phyloP scores from a whole-genome alignment of 2,797 vertebrate genomes.

The Linurgus olivaceus region DNA sequence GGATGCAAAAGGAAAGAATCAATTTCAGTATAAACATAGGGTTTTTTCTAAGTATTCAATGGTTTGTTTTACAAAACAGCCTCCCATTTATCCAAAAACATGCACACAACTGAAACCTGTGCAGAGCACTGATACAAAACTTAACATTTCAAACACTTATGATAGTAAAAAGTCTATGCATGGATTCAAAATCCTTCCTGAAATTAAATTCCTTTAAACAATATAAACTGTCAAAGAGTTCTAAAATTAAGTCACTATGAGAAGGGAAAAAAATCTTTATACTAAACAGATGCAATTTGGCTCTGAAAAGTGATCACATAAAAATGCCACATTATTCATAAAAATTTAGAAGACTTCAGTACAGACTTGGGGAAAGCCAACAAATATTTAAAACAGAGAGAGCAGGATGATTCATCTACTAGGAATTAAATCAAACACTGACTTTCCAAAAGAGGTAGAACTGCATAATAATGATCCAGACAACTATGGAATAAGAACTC shows the following conservation, averaged over 20 bases:
- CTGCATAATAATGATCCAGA: not conserved
- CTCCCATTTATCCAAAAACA: not conserved
- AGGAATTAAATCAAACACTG: not conserved
- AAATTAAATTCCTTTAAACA: not conserved
- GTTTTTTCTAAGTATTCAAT: not conserved
- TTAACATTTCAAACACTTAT: not conserved
- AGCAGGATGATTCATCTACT: not conserved
- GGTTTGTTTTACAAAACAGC: not conserved
- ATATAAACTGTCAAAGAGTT: not conserved
- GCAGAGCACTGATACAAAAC: not conserved
- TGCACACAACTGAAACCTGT: not conserved
- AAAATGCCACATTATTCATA: slow-evolving; percentile 12
- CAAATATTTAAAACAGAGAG: not conserved
- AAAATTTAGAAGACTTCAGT: not conserved
- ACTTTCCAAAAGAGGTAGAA: not conserved
- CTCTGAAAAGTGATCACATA: not conserved
- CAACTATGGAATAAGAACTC: not conserved
- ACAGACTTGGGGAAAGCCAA: not conserved
- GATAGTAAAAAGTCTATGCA: not conserved
- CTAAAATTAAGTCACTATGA: not conserved
- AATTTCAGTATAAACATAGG: not conserved
- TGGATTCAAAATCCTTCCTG: not conserved
- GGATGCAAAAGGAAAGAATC: not conserved
- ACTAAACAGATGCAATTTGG: not conserved
- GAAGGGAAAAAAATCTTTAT: not conserved